These are phyloP conservation scores for Trematomus loennbergii DNA, from an alignment of 2,113 vertebrate species.

Conservation along the genomic window DNA sequence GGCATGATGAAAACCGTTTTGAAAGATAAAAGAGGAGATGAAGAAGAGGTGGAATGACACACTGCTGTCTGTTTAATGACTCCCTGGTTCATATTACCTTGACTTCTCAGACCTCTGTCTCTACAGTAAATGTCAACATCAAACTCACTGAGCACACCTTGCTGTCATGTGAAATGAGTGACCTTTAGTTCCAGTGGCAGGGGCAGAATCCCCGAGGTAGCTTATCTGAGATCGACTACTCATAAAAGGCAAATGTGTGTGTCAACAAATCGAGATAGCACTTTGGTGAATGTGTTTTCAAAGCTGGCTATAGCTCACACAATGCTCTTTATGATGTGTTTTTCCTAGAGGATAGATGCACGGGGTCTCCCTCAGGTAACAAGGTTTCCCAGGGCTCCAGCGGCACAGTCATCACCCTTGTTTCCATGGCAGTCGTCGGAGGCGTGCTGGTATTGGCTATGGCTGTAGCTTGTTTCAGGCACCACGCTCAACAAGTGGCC, in stretches of 20 bases:
- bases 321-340: constrained; percentile 1
- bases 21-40: constrained; percentile 2
- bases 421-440: constrained; percentile 90
- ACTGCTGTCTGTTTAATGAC: constrained; percentile 26
- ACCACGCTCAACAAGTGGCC: constrained; percentile 89
- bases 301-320: not conserved
- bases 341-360: constrained; percentile 84
- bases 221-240: not conserved
- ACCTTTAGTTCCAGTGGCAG: constrained; percentile 32
- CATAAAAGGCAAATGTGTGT: not conserved
- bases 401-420: constrained; percentile 90
- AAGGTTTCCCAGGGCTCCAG: constrained; percentile 86
- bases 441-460: constrained; percentile 89
- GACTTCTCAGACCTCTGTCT: constrained; percentile 41
- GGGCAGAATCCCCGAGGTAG: not conserved
- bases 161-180: constrained; percentile 44
- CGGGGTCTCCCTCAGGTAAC: constrained; percentile 84
- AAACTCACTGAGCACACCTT: constrained; percentile 20
- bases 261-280: constrained; percentile 9
- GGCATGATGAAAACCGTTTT: not conserved
- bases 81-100: not conserved
- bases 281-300: not conserved
- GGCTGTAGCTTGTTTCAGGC: constrained; percentile 88
- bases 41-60: constrained; percentile 18
- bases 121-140: constrained; percentile 33